These are phyloP conservation scores for Pyrochroa serraticornis DNA, from an alignment of 2,888 invertebrate genomes.

Conservation along the genomic window DNA sequence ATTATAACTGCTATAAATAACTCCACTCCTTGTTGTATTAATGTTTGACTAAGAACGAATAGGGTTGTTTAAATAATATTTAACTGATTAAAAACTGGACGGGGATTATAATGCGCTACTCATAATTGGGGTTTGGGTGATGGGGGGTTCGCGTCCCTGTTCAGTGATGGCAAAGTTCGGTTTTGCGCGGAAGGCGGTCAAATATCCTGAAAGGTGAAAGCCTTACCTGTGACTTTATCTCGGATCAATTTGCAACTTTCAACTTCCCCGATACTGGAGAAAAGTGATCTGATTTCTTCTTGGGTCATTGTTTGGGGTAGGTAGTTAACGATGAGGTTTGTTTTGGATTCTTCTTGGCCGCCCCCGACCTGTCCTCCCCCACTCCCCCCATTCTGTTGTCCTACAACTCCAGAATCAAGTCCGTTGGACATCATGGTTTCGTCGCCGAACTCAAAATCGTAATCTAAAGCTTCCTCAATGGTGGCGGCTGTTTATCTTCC, in stretches of 20 bases:
- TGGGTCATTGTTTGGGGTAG: slow-evolving; percentile 99
- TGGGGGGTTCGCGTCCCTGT: no score
- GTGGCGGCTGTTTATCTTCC: slow-evolving; percentile 35
- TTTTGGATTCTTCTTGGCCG: slow-evolving; percentile 91
- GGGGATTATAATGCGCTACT: no score
- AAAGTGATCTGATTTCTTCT: slow-evolving; percentile 96
- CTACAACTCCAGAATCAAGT: slow-evolving; percentile 75
- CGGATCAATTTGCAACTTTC: slow-evolving; percentile 99
- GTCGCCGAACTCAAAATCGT: slow-evolving; percentile 47
- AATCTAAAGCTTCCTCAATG: slow-evolving; percentile 43
- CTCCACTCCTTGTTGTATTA: slow-evolving; percentile 21
- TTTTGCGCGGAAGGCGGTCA: not conserved
- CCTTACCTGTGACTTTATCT: slow-evolving; percentile 93
- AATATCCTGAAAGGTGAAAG: not conserved
- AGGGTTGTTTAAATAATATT: slow-evolving; percentile 11
- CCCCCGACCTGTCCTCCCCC: slow-evolving; percentile 60
- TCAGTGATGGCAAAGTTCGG: not conserved
- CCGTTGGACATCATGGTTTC: slow-evolving; percentile 80
- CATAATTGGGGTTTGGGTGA: no score
- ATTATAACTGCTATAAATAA: slow-evolving; percentile 34
- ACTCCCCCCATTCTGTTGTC: slow-evolving; percentile 83
- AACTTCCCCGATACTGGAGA: slow-evolving; percentile 98
- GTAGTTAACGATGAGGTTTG: slow-evolving; percentile 99
- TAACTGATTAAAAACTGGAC: not conserved
- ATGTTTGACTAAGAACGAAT: slow-evolving; percentile 27